Evolutionary conservation across 2,797 vertebrate species (phyloP).

Genomic region (Acrocephalus scirpaceus): DNA sequence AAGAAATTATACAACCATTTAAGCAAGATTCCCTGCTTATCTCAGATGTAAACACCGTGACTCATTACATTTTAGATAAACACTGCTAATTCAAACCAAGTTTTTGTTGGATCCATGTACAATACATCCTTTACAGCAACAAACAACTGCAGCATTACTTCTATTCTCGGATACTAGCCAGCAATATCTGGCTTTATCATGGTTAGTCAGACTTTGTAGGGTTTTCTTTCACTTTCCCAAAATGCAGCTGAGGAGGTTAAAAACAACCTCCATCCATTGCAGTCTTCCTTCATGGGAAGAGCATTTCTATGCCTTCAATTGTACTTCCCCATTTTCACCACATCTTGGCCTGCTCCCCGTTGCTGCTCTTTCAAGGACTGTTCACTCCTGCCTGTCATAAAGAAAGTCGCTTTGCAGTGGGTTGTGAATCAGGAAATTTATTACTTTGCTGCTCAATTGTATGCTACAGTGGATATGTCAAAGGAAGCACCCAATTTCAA

Average conservation of each 20-base stretch:
- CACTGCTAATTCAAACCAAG: not conserved
- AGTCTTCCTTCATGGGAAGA: not conserved
- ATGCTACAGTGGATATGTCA: not conserved
- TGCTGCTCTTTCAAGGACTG: fast-evolving
- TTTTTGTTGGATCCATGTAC: not conserved
- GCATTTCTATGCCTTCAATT: not conserved
- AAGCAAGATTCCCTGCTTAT: not conserved
- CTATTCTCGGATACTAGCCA: not conserved
- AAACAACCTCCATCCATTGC: not conserved
- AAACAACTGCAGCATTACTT: not conserved
- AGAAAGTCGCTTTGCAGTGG: not conserved
- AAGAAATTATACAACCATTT: not conserved
- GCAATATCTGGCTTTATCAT: not conserved
- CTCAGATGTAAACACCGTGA: not conserved
- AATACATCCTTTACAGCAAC: not conserved
- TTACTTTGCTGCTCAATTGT: not conserved
- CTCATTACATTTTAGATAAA: not conserved
- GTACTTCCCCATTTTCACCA: not conserved
- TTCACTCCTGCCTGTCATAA: not conserved
- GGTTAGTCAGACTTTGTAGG: not conserved
- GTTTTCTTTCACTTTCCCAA: not conserved
- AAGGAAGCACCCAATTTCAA: not conserved
- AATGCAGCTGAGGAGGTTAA: not conserved
- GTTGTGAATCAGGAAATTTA: not conserved
- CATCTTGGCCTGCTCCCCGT: not conserved